Evolutionary conservation across 2,797 vertebrate species (phyloP).

Genomic region (Brachyrhaphis roseni): DNA sequence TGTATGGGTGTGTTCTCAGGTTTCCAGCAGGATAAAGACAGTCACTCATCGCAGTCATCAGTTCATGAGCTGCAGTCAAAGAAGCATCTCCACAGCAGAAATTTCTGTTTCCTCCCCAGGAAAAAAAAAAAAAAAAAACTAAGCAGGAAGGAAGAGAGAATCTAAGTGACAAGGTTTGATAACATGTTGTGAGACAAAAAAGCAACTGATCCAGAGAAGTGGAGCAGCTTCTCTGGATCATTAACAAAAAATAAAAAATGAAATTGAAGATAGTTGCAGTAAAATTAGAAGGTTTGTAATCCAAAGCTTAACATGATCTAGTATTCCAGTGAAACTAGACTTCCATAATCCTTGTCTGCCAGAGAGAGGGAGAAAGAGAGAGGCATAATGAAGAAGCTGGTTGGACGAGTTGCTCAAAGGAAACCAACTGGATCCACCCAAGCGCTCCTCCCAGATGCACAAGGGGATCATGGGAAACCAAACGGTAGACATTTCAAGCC

Average conservation of each 20-base stretch:
- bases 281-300: slow-evolving; percentile 7
- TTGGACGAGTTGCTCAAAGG: slow-evolving; percentile 8
- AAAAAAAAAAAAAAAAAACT: background rate
- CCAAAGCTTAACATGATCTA: slow-evolving; percentile 24
- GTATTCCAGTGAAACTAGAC: slow-evolving; percentile 4
- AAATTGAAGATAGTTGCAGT: background rate
- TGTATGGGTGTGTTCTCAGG: slow-evolving; percentile 20
- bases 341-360: background rate
- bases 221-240: background rate
- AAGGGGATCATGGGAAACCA: slow-evolving; percentile 43
- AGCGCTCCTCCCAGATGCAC: slow-evolving; percentile 22
- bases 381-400: slow-evolving; percentile 15
- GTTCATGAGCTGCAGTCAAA: slow-evolving; percentile 29
- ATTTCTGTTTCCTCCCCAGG: slow-evolving; percentile 7
- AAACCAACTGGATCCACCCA: slow-evolving; percentile 21
- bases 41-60: slow-evolving; percentile 44
- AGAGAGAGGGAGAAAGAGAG: slow-evolving; percentile 11
- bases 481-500: slow-evolving; percentile 12
- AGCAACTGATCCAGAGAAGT: background rate
- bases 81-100: slow-evolving; percentile 9
- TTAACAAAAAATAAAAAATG: background rate
- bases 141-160: background rate
- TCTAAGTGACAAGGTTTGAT: background rate
- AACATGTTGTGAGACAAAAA: background rate
- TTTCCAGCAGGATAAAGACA: slow-evolving; percentile 48